Conservation (phyloP, 2,113 vertebrate genomes). For the Neolamprologus fasciatus region DNA sequence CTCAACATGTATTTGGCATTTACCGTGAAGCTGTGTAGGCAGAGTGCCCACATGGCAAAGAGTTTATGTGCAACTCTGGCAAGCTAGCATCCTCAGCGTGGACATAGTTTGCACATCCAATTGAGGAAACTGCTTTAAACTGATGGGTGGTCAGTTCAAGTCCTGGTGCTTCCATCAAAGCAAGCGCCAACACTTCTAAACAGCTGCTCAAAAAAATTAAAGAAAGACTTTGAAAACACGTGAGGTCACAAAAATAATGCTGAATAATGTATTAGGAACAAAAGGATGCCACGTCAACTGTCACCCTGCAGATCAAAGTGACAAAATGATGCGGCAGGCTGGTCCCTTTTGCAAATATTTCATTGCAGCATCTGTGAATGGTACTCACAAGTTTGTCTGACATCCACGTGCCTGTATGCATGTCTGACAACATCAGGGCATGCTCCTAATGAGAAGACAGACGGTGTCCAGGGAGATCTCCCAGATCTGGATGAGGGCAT, state of each 20-base stretch:
- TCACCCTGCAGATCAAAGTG: neutral
- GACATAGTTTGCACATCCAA: neutral
- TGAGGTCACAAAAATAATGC: neutral
- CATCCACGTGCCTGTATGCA: fast-evolving
- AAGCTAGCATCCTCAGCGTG: neutral
- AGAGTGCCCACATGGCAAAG: neutral
- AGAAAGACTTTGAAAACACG: neutral
- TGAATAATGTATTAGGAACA: neutral
- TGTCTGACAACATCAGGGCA: neutral
- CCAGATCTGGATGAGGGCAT: neutral
- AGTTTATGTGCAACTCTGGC: neutral
- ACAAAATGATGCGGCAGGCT: fast-evolving
- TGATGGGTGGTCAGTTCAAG: neutral
- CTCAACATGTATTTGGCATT: neutral
- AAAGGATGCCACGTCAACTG: neutral
- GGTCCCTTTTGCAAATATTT: neutral
- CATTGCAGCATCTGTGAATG: neutral
- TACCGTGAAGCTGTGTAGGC: fast-evolving
- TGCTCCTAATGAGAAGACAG: neutral
- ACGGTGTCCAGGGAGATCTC: neutral
- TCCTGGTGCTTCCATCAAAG: neutral
- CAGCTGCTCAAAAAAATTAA: neutral
- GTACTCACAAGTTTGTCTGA: neutral
- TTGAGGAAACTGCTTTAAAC: neutral
- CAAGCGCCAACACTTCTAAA: fast-evolving